Evolutionary conservation across 2,797 vertebrate species (phyloP).

Genomic region (Anguilla megastoma): DNA sequence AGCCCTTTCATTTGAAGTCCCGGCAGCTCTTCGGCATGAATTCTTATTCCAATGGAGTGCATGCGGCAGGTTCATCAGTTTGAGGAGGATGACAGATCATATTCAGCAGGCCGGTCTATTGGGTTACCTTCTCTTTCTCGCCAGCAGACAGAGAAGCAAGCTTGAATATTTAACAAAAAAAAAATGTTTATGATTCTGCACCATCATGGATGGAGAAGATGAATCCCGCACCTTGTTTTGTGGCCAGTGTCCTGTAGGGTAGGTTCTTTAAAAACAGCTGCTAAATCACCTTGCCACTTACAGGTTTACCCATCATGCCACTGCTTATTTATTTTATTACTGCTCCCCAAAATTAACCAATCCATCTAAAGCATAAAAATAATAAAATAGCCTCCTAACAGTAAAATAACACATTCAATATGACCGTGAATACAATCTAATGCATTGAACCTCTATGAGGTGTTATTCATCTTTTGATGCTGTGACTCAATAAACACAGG

Average conservation of each 20-base stretch:
- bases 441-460: neutral
- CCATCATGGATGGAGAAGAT: neutral
- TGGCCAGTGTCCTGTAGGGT: neutral
- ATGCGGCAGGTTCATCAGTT: neutral
- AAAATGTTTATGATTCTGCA: neutral
- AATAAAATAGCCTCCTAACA: neutral
- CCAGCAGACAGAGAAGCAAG: neutral
- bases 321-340: neutral
- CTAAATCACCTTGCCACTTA: neutral
- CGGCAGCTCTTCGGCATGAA: neutral
- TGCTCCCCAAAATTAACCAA: neutral
- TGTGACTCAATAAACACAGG: neutral
- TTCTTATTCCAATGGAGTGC: neutral
- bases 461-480: neutral
- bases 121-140: neutral
- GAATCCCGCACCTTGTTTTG: neutral
- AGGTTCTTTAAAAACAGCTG: neutral
- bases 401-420: neutral
- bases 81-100: neutral
- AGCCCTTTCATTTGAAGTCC: neutral
- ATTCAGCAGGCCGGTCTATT: neutral
- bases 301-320: neutral
- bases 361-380: neutral
- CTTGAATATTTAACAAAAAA: neutral
- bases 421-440: neutral